These are phyloP conservation scores for Steromphala cineraria DNA, from an alignment of 2,888 invertebrate species.

Conservation along the genomic window DNA sequence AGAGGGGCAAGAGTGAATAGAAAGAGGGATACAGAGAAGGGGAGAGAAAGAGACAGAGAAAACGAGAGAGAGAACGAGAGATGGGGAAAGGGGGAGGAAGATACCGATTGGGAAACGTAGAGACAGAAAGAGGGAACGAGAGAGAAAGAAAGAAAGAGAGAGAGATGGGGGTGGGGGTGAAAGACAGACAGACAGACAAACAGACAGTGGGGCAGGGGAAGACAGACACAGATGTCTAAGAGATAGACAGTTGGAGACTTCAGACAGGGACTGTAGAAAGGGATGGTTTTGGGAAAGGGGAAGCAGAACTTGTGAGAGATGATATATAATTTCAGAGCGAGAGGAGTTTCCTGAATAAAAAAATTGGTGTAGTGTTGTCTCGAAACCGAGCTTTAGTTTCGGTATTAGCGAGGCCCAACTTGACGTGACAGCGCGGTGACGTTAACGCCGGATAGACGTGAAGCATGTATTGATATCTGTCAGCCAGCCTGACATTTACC, in stretches of 20 bases:
- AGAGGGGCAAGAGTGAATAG: neutral
- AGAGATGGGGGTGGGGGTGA: neutral
- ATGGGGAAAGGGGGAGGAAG: neutral
- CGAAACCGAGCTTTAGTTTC: no score
- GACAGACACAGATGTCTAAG: neutral
- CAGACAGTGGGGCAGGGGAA: constrained; percentile 21
- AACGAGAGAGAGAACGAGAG: constrained; percentile 2
- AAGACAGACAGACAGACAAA: constrained; percentile 16
- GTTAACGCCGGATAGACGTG: neutral
- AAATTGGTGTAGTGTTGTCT: no score
- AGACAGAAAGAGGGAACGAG: neutral
- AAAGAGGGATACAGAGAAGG: constrained; percentile 6
- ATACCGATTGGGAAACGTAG: neutral
- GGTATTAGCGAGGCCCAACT: no score
- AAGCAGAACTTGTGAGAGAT: no score
- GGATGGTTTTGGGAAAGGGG: no score
- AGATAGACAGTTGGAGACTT: no score
- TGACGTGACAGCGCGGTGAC: neutral
- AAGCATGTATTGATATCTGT: neutral
- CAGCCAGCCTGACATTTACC: neutral
- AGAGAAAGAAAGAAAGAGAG: neutral
- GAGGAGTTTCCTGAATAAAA: no score
- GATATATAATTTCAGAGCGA: no score
- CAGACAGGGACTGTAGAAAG: no score
- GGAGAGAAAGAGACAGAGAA: constrained; percentile 9